These are phyloP conservation scores for Nasalis larvatus DNA, from an alignment of 2,113 vertebrate species.

Conservation along the genomic window DNA sequence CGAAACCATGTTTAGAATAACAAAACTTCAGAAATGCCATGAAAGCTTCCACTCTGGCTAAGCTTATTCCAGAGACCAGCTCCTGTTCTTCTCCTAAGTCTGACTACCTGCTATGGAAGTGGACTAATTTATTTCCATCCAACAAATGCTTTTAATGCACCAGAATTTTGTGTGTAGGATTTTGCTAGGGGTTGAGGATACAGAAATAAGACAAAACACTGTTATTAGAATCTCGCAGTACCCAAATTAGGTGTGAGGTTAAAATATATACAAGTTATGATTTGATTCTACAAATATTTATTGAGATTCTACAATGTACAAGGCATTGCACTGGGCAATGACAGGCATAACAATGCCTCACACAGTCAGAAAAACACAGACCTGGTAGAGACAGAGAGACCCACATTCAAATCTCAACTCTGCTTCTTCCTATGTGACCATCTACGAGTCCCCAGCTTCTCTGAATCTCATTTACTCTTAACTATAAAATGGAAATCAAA, in stretches of 20 bases:
- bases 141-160: neutral
- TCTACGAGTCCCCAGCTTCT: neutral
- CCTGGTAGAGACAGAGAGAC: neutral
- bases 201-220: neutral
- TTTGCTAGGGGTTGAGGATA: neutral
- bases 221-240: neutral
- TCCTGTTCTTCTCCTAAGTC: neutral
- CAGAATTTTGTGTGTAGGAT: neutral
- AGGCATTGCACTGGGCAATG: neutral
- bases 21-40: neutral
- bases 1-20: neutral
- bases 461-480: neutral
- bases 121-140: neutral
- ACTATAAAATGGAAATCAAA: neutral
- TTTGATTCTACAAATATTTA: constrained; percentile 6
- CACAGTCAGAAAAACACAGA: neutral
- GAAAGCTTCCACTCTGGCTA: neutral
- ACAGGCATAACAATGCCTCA: neutral
- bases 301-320: neutral
- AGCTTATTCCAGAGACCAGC: neutral
- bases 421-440: neutral
- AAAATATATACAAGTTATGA: neutral
- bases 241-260: neutral
- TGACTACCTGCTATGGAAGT: neutral
- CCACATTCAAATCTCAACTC: neutral